Base-by-base conservation (phyloP, 2,888 invertebrate species). In the Pammene fasciana region DNA sequence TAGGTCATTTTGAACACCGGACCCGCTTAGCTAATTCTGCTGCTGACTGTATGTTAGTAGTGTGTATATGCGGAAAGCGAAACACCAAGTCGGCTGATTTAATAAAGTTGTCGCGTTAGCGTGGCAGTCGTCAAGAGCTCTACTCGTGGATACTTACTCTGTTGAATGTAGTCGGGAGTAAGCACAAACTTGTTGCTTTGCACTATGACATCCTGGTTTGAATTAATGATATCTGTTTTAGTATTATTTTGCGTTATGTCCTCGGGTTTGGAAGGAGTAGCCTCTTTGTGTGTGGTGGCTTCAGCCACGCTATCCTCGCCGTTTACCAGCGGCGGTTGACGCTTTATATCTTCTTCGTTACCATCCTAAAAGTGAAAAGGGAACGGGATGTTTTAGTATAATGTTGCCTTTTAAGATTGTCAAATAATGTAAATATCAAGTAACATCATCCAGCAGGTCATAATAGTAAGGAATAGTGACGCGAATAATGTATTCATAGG, bases 141-240 rank as follows among this genome's bases (percentile, higher is more conserved):
- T n/a, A n/a, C n/a, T 46, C 13, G 36, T 43, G 13, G n/a, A 41
- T 52, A 94, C 96, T 95, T 94, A 97, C 98, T 97, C 94, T 98
- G 97, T 86, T 98, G 97, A 77, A 98, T 97, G 83, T 98, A 98
- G 88, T 97, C 97, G 66, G 97, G 97, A 13, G 98, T 98, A 72
- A 98, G 94, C 76, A 97, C 96, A 90, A 98, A 98, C 89, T 97
- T 89, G 78, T 89, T 92, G 80, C 76, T 80, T 73, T 84, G 88
- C 14, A 81, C 74, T 43, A 68, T 26, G 54, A 78, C 83, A 57
- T 86, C 87, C 65, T 79, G 83, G 36, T 75, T 79, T 11, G 87
- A 82, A 76, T 89, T 89, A 68, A 90, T 77, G 70, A 90, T 86
- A 78, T 89, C 88, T 14, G 88, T 88, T 81, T 90, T 89, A 73